phyloP scores from a whole-genome alignment of 2,797 vertebrate species.

The Liasis olivaceus region DNA sequence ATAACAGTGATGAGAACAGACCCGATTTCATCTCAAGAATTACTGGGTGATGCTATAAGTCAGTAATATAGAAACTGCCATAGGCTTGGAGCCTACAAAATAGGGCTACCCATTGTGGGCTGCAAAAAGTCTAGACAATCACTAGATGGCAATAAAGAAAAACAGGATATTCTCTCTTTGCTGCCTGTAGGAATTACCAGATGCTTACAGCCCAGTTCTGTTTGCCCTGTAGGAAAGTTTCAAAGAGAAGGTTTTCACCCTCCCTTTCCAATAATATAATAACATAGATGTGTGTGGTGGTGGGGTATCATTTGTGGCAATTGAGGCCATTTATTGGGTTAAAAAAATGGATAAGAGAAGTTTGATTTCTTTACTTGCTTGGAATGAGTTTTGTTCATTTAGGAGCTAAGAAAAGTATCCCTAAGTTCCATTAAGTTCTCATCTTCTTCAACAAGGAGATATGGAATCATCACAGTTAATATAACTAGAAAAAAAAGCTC shows the following conservation, averaged over 20 bases:
- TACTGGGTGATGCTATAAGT: not conserved
- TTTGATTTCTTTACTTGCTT: not conserved
- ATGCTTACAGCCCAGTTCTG: not conserved
- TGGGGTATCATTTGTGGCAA: too few species aligned
- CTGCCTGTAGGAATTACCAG: not conserved
- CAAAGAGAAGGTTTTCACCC: not conserved
- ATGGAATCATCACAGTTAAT: not conserved
- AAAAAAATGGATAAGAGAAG: not conserved
- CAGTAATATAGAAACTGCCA: not conserved
- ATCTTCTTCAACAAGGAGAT: not conserved
- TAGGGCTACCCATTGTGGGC: not conserved
- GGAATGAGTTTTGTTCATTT: not conserved
- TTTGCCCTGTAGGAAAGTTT: not conserved
- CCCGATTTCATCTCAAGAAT: not conserved
- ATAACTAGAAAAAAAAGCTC: not conserved
- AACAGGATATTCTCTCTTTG: not conserved
- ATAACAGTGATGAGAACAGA: not conserved
- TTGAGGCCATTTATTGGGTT: not conserved
- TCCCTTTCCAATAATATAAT: not conserved
- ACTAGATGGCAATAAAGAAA: not conserved
- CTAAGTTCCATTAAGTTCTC: constrained; percentile 13
- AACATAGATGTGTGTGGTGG: not conserved
- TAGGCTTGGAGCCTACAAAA: not conserved
- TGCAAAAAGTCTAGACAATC: not conserved
- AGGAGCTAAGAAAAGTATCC: not conserved